Evolutionary conservation across 1,140 invertebrate genomes (phyloP).

Genomic region (Dreissena rostriformis): DNA sequence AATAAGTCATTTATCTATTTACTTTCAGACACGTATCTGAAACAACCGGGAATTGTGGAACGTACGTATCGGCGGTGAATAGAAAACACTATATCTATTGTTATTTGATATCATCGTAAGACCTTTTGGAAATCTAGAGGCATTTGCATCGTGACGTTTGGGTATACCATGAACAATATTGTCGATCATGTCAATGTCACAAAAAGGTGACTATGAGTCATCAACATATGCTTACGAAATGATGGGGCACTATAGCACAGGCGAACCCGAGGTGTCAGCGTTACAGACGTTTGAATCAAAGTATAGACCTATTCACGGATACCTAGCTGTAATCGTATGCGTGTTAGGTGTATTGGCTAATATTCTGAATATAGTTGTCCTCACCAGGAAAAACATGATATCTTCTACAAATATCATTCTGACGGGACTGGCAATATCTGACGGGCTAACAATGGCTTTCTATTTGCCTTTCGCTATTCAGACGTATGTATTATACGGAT

Average conservation of each 20-base stretch:
- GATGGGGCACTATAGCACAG: too few relatives aligned
- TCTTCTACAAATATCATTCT: slow-evolving; percentile 91
- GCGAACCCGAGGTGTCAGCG: too few relatives aligned
- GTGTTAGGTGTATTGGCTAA: slow-evolving; percentile 94
- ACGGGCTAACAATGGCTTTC: slow-evolving; percentile 90
- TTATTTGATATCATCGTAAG: too few relatives aligned
- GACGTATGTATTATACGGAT: slow-evolving; percentile 74
- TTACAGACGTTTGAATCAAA: slow-evolving; percentile 61
- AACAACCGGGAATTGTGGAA: too few relatives aligned
- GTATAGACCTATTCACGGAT: slow-evolving; percentile 86
- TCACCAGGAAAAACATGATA: slow-evolving; percentile 92
- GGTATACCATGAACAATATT: slow-evolving; percentile 44
- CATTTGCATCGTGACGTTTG: too few relatives aligned
- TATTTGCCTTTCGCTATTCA: slow-evolving; percentile 77
- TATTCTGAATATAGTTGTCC: slow-evolving; percentile 92
- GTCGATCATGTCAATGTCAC: slow-evolving; percentile 50
- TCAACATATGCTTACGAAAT: slow-evolving; percentile 22
- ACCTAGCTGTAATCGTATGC: slow-evolving; percentile 89
- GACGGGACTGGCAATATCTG: slow-evolving; percentile 91
- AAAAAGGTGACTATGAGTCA: slow-evolving; percentile 43
- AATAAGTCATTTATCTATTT: too few relatives aligned
- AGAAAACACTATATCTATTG: too few relatives aligned
- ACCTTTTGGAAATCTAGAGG: too few relatives aligned
- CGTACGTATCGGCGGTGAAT: too few relatives aligned
- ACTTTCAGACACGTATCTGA: too few relatives aligned